Evolutionary conservation across 2,113 vertebrate genomes (phyloP).

Genomic region (Muntiacus reevesi): DNA sequence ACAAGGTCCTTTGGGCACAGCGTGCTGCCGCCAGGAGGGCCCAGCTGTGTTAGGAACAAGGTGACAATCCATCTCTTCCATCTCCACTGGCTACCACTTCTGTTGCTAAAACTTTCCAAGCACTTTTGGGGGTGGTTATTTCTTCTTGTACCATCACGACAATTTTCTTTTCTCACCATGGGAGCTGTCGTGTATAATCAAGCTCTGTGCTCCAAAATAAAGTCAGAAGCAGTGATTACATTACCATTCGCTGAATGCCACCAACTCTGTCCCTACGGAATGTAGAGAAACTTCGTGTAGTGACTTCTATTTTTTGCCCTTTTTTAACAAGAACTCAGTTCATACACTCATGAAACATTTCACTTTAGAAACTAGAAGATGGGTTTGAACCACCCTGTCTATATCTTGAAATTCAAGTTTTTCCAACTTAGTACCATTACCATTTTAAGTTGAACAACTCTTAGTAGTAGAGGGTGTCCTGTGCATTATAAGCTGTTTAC

Average conservation of each 20-base stretch:
- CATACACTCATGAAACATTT: not conserved
- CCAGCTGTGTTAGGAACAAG: constrained; percentile 1
- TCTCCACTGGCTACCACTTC: constrained; percentile 26
- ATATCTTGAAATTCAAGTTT: not conserved
- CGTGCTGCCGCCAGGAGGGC: not conserved
- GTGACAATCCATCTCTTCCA: not conserved
- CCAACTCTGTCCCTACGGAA: not conserved
- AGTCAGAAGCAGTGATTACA: constrained; percentile 1
- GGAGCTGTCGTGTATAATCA: constrained; percentile 24
- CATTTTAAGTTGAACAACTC: not conserved
- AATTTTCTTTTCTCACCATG: constrained; percentile 29
- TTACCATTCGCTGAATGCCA: not conserved
- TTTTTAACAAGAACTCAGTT: not conserved
- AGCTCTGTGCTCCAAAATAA: constrained; percentile 31
- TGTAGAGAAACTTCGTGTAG: not conserved
- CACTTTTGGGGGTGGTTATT: constrained; percentile 30
- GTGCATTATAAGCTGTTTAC: not conserved
- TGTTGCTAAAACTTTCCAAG: constrained; percentile 42
- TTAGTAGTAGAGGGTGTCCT: not conserved
- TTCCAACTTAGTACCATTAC: not conserved
- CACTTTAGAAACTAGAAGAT: not conserved
- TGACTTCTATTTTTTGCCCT: not conserved
- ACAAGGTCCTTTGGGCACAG: not conserved
- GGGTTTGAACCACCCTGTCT: not conserved
- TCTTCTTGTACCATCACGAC: not conserved